Evolutionary conservation across 2,797 vertebrate species (phyloP).

Genomic region (Ambastaia sidthimunki): DNA sequence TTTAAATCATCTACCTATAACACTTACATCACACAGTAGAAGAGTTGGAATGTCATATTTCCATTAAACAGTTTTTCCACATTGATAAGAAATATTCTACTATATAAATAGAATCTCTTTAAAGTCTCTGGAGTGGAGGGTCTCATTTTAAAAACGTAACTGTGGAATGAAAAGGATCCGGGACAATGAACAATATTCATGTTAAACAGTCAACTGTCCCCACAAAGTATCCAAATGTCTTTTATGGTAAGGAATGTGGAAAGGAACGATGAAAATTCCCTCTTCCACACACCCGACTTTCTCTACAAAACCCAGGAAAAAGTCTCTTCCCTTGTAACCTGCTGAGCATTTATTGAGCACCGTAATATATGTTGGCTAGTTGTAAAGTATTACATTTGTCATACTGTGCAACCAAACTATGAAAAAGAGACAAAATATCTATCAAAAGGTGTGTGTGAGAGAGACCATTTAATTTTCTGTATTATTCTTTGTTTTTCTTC

Average conservation of each 20-base stretch:
- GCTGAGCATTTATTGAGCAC: slow-evolving; percentile 50
- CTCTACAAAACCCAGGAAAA: neutral
- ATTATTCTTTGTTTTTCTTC: slow-evolving; percentile 13
- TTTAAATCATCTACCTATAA: slow-evolving; percentile 33
- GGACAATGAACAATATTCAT: slow-evolving; percentile 26
- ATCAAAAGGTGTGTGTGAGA: slow-evolving; percentile 24
- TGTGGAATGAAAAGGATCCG: slow-evolving; percentile 55
- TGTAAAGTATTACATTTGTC: slow-evolving; percentile 30
- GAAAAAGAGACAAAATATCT: neutral
- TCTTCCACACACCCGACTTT: neutral
- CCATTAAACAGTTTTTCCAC: slow-evolving; percentile 33
- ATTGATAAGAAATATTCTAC: slow-evolving; percentile 45
- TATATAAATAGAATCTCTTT: slow-evolving; percentile 55
- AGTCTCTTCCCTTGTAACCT: slow-evolving; percentile 27
- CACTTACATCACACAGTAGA: slow-evolving; percentile 35
- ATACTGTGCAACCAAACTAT: slow-evolving; percentile 49
- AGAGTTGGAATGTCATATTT: slow-evolving; percentile 57
- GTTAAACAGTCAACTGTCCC: slow-evolving; percentile 3
- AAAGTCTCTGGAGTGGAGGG: slow-evolving; percentile 35
- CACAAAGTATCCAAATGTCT: slow-evolving; percentile 9
- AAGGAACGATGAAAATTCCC: neutral
- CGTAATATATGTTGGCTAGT: slow-evolving; percentile 25
- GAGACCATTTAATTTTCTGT: neutral
- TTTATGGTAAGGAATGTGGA: slow-evolving; percentile 20
- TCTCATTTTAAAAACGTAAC: slow-evolving; percentile 28